These are phyloP conservation scores for Agrenia bidenticulata DNA, from an alignment of 2,888 invertebrate genomes.

Conservation along the genomic window DNA sequence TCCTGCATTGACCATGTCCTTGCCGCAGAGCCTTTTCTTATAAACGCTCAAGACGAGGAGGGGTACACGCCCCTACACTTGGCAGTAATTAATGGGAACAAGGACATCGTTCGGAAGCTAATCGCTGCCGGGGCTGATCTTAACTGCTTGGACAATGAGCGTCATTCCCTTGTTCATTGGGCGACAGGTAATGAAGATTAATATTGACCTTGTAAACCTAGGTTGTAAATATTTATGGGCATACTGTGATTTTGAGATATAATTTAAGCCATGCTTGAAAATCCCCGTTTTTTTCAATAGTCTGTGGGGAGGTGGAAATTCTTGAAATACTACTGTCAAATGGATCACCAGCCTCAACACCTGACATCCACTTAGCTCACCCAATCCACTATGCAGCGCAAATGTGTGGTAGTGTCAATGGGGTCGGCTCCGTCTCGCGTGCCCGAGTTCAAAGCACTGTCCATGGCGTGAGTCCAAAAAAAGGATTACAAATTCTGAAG, in stretches of 20 bases:
- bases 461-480: constrained; percentile 49
- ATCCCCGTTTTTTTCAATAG: constrained; percentile 62
- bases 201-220: not conserved
- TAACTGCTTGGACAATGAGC: constrained; percentile 86
- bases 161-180: constrained; percentile 96
- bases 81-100: constrained; percentile 90
- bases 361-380: constrained; percentile 92
- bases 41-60: constrained; percentile 84
- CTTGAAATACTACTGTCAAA: constrained; percentile 76
- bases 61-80: constrained; percentile 94
- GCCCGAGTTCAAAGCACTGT: constrained; percentile 46
- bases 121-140: constrained; percentile 86
- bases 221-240: constrained; percentile 32
- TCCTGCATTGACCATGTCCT: constrained; percentile 71
- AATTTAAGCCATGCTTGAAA: too few relatives aligned
- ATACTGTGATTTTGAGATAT: too few relatives aligned
- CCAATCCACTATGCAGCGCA: constrained; percentile 97
- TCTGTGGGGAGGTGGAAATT: constrained; percentile 90
- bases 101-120: constrained; percentile 79
- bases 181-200: constrained; percentile 75
- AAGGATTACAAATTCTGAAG: constrained; percentile 70
- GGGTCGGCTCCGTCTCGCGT: constrained; percentile 63
- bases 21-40: constrained; percentile 76
- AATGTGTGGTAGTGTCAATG: constrained; percentile 83
- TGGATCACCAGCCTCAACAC: constrained; percentile 82